A percentile compares a stretch with the other conserved stretches of the same genome.
These are phyloP conservation scores for Tenthredo scrophulariae DNA, from an alignment of 2,888 invertebrate species.

Conservation along the genomic window DNA sequence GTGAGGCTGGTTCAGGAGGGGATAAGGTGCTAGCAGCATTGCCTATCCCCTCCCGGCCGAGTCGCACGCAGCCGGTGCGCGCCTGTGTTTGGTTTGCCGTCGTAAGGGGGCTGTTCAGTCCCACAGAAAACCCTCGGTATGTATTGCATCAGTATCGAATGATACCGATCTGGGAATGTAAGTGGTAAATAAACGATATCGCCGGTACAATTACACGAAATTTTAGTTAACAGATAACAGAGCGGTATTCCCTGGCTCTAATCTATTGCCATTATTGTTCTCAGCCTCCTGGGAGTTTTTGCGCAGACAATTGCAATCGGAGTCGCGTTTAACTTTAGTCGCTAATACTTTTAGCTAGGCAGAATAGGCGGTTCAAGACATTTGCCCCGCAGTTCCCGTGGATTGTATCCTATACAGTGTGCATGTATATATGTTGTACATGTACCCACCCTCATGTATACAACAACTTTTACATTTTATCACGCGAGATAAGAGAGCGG, in stretches of 20 bases:
- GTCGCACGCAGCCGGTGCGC: too few species aligned
- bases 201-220: too few species aligned
- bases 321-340: not conserved
- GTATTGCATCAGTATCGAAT: not conserved
- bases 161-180: not conserved
- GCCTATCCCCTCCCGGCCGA: too few species aligned
- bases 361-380: not conserved
- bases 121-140: too few species aligned
- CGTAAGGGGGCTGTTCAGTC: too few species aligned
- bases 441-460: not conserved
- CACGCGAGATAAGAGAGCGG: conserved; percentile 2
- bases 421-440: not conserved
- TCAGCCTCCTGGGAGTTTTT: conserved; percentile 11
- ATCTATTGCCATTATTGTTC: conserved; percentile 8
- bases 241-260: not conserved
- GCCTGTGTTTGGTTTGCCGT: too few species aligned
- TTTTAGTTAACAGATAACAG: not conserved
- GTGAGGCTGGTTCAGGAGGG: too few species aligned
- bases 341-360: not conserved
- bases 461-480: conserved; percentile 7
- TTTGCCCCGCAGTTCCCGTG: not conserved
- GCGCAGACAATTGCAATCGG: not conserved
- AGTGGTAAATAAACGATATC: not conserved
- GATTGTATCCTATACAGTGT: not conserved
- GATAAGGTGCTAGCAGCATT: too few species aligned